A percentile compares a stretch with the other conserved stretches of the same genome.
phyloP scores from a whole-genome alignment of 2,797 vertebrate genomes.

The Rhinogobio ventralis region DNA sequence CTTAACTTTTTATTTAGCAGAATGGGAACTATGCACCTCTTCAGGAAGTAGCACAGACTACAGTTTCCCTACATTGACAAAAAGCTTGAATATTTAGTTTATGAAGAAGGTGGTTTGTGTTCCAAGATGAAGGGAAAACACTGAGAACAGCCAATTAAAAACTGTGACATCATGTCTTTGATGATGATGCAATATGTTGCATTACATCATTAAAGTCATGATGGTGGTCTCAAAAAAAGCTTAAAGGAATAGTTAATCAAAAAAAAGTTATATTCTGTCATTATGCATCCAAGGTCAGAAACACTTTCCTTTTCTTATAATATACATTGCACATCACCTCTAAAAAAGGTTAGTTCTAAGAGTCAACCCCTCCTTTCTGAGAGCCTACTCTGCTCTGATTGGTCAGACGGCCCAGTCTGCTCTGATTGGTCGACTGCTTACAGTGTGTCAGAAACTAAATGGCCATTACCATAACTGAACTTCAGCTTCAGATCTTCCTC shows the following conservation, averaged over 20 bases:
- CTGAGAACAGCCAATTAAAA: conserved; percentile 3
- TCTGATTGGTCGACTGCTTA: too few species aligned
- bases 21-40: conserved; percentile 4
- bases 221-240: neutral
- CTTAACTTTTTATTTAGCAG: neutral
- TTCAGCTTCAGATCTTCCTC: too few species aligned
- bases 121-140: neutral
- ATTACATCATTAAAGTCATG: conserved; percentile 9
- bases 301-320: too few species aligned
- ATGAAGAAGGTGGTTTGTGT: neutral
- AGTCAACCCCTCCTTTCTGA: neutral
- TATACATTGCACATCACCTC: too few species aligned
- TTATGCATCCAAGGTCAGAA: too few species aligned
- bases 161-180: conserved; percentile 3
- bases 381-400: neutral
- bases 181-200: neutral
- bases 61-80: neutral
- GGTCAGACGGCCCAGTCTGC: too few species aligned
- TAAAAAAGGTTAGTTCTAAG: neutral
- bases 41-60: conserved; percentile 16
- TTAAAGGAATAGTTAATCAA: neutral
- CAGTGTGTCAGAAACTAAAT: too few species aligned
- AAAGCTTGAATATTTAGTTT: neutral
- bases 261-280: neutral
- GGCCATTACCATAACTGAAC: too few species aligned